Conservation (phyloP, 2,888 invertebrate species). For the Erebia palarica region DNA sequence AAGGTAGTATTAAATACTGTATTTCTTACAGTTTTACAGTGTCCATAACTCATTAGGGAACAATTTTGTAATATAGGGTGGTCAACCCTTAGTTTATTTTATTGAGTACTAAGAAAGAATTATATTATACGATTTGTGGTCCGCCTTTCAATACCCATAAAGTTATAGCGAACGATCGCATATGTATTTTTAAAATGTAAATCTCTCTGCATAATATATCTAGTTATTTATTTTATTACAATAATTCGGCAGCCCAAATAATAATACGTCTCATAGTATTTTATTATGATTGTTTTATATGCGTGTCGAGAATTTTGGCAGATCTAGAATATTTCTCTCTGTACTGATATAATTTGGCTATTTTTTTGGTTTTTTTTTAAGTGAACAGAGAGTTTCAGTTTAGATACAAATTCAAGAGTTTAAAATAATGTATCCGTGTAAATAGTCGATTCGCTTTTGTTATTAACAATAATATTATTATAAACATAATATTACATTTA, state of each 20-base stretch:
- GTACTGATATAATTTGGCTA: neutral
- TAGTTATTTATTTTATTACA: neutral
- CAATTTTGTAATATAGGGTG: neutral
- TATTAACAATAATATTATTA: too few species aligned
- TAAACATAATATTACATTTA: too few species aligned
- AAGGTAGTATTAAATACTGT: neutral
- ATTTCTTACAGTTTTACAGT: neutral
- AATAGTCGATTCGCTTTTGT: too few species aligned
- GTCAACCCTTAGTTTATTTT: too few species aligned
- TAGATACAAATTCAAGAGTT: too few species aligned
- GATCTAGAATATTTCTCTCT: conserved; percentile 1
- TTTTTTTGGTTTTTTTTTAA: too few species aligned
- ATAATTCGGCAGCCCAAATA: neutral
- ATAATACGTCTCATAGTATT: neutral
- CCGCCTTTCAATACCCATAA: neutral
- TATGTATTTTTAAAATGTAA: neutral
- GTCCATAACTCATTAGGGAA: neutral
- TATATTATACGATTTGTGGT: neutral
- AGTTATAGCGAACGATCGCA: neutral
- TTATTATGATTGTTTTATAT: neutral
- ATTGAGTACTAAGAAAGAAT: too few species aligned
- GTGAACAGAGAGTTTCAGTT: too few species aligned
- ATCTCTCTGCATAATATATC: conserved; percentile 6
- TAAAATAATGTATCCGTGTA: too few species aligned
- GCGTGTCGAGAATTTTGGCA: neutral